Base-by-base conservation (phyloP, 1,140 invertebrate genomes). In the Papilio polytes region DNA sequence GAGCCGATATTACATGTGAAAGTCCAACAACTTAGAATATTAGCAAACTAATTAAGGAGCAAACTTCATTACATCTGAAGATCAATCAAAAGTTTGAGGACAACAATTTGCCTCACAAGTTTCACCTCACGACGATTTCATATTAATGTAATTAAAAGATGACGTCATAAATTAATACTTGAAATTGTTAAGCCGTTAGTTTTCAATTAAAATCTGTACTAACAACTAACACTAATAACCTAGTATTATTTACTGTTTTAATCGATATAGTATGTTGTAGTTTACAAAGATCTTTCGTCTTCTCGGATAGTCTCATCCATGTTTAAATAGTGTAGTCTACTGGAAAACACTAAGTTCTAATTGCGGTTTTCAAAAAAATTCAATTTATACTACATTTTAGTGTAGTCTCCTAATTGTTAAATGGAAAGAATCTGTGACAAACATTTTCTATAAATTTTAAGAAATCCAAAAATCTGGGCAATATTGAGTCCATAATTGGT, bases 401-500 rank as follows among this genome's bases (percentile, higher is more conserved):
- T 53, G 4, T 53, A 53, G n/a, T 51, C 48, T 2, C 8, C 3
- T 18, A 53, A 4, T 53, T 18, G 13, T 3, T 13, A 1, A 51
- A 51, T 51, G 13, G 18, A 51, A 51, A 18, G 3, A 15, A 53
- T n/a, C 6, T n/a, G 51, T 53, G 51, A 48, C 46, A 48, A 13
- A 48, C n/a, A 18, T 18, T 53, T 53, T 53, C 51, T 18, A 53
- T 53, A 6, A n/a, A 53, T 18, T 48, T 48, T 3, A 18, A 53
- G n/a, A 0, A 15, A 15, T 15, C 13, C 13, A 0, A 4, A 26
- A 70, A 70, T 70, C 26, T 70, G 20, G 63, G 26, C 15, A 73
- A 76, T 53, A 51, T 74, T 74, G 20, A 46, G 22, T 22, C 20
- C 46, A 74, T 48, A 74, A 74, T 74, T 74, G 73, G 73, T 74